These are phyloP conservation scores for Aselliscus stoliczkanus DNA, from an alignment of 2,797 vertebrate genomes.

Conservation along the genomic window DNA sequence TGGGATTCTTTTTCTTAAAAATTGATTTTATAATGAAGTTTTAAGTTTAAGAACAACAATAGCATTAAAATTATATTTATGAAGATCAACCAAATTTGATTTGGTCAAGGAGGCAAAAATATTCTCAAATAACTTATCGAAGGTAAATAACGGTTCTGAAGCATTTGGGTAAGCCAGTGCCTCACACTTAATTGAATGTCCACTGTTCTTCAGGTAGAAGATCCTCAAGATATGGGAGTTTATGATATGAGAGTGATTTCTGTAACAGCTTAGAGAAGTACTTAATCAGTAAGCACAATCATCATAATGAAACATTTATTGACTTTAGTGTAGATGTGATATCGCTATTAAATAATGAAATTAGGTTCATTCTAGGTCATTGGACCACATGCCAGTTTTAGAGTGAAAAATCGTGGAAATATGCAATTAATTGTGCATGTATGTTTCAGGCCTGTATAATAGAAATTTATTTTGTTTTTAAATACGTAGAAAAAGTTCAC, in stretches of 20 bases:
- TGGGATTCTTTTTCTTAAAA: background rate
- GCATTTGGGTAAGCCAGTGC: background rate
- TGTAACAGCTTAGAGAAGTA: background rate
- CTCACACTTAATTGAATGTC: background rate
- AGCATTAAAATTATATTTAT: background rate
- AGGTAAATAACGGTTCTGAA: background rate
- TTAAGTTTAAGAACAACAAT: background rate
- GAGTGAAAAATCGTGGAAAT: background rate
- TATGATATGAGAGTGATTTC: background rate
- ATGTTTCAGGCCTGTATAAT: background rate
- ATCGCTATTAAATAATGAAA: background rate
- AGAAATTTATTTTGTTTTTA: slow-evolving; percentile 17
- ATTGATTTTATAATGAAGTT: background rate
- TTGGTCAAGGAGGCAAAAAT: background rate
- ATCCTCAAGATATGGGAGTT: background rate
- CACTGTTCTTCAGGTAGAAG: background rate
- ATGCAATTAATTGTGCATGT: background rate
- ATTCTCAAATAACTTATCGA: background rate
- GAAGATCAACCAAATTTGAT: background rate
- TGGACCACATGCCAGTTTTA: background rate
- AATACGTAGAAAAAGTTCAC: background rate
- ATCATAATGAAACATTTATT: background rate
- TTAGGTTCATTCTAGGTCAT: background rate
- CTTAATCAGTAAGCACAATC: background rate
- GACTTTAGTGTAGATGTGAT: background rate